These are phyloP conservation scores for Octodonta nipae DNA, from an alignment of 2,888 invertebrate species.

Conservation along the genomic window DNA sequence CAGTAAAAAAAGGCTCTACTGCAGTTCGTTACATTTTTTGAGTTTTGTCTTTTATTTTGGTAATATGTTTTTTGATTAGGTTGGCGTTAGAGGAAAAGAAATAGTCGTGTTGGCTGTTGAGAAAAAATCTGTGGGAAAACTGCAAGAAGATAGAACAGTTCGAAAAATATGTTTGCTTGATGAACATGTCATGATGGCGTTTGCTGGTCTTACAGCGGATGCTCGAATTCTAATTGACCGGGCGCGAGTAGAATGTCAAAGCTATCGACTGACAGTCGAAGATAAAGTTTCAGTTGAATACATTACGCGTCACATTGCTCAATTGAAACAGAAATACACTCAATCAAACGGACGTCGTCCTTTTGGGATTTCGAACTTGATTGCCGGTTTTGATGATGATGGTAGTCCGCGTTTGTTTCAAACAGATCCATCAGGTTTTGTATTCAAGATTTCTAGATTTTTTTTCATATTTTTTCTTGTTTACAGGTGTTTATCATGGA, in stretches of 20 bases:
- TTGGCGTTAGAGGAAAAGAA: constrained; percentile 88
- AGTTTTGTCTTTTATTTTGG: constrained; percentile 1
- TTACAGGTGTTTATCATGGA: no score
- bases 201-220: constrained; percentile 96
- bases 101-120: constrained; percentile 97
- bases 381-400: constrained; percentile 96
- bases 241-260: constrained; percentile 97
- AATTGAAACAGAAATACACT: constrained; percentile 90
- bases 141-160: constrained; percentile 97
- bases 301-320: constrained; percentile 53
- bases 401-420: constrained; percentile 93
- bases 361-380: constrained; percentile 94
- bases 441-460: no score
- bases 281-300: constrained; percentile 98
- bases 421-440: constrained; percentile 94
- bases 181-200: constrained; percentile 98
- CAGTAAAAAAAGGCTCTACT: constrained; percentile 98
- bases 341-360: constrained; percentile 97
- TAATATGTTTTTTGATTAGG: constrained; percentile 43
- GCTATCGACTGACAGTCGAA: constrained; percentile 94
- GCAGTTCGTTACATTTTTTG: constrained; percentile 89
- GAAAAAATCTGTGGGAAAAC: constrained; percentile 96
- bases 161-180: constrained; percentile 94
- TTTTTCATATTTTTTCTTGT: no score
- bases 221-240: constrained; percentile 95